Base-by-base conservation (phyloP, 2,797 vertebrate genomes). In the Gymnoscopelus microlampas region DNA sequence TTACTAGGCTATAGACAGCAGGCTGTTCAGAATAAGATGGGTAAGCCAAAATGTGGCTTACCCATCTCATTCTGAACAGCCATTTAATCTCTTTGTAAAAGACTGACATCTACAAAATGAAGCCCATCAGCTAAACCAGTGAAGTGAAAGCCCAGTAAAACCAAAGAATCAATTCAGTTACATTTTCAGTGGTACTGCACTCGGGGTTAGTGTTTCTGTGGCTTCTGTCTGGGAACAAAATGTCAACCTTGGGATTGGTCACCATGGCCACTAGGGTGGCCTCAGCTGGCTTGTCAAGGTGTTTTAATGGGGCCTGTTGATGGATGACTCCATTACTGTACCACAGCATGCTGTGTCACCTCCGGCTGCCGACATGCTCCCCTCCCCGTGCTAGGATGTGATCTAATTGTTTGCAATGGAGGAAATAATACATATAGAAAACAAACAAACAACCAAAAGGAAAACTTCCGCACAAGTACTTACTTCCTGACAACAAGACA, bases 271-370 rank as follows among this genome's bases (percentile, higher is more conserved):
- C 88, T 81, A 70, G 65, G 83, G 76, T 77, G 80, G 86, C 83
- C 91, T 90, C 87, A 86, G 87, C 87, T 87, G 87, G 88, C 81
- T 83, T 92, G 89, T 90, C 89, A 85, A 79, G 77, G 82, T 90
- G 90, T 87, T 91, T 88, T 89, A 91, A 88, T 90, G 86, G 86
- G 60, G 72, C 76, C 71, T 65, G 83, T 84, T 94, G 92, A 95
- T 92, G 83, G 86, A 93, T 93, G 88, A 88, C 83, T 90, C 90
- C 81, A 92, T 93, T 93, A 92, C 88, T 90, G 84, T 88, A 91
- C 77, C 70, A 15, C 83, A 77, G 72, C 84, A 72, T 92, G 90
- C 89, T 88, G 89, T 85, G 88, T 90, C 88, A 92, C 90, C 81
- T 86, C 88, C 88, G 89, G 91, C 88, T 91, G 90, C 71, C 49